phyloP scores from a whole-genome alignment of 2,888 invertebrate genomes.

The Spicauda simplicius region DNA sequence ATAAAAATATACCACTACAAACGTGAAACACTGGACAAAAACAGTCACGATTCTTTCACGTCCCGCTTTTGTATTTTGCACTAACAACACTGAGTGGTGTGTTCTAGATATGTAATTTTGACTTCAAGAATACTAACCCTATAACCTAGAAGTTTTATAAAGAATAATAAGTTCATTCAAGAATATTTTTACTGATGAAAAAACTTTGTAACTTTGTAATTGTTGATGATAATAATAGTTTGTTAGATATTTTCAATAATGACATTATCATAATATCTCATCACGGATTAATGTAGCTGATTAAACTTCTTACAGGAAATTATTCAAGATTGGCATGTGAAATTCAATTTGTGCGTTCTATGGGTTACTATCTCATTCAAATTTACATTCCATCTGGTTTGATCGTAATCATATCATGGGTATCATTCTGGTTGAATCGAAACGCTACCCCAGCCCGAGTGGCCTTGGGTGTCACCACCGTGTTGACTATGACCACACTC shows the following conservation, averaged over 20 bases:
- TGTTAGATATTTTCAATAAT: not conserved
- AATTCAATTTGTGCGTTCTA: constrained; percentile 98
- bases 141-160: constrained; percentile 5
- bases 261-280: not conserved
- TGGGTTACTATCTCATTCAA: constrained; percentile 99
- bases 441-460: constrained; percentile 98
- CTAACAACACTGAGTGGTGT: constrained; percentile 78
- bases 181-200: not conserved
- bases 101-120: constrained; percentile 49
- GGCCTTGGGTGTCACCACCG: constrained; percentile 96
- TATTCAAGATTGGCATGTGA: constrained; percentile 98
- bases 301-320: constrained; percentile 88
- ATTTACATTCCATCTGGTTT: constrained; percentile 99
- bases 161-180: not conserved
- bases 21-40: constrained; percentile 79
- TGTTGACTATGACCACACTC: constrained; percentile 98
- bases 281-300: constrained; percentile 13
- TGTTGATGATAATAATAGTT: not conserved
- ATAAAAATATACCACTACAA: constrained; percentile 52
- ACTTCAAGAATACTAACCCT: constrained; percentile 15
- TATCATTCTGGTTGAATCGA: constrained; percentile 98
- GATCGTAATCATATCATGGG: constrained; percentile 99
- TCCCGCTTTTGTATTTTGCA: constrained; percentile 84
- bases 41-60: constrained; percentile 80
- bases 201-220: not conserved